Percentiles rank a stretch among this genome's conserved stretches.
Conservation (phyloP, 2,888 invertebrate genomes). For the Rhagium mordax region DNA sequence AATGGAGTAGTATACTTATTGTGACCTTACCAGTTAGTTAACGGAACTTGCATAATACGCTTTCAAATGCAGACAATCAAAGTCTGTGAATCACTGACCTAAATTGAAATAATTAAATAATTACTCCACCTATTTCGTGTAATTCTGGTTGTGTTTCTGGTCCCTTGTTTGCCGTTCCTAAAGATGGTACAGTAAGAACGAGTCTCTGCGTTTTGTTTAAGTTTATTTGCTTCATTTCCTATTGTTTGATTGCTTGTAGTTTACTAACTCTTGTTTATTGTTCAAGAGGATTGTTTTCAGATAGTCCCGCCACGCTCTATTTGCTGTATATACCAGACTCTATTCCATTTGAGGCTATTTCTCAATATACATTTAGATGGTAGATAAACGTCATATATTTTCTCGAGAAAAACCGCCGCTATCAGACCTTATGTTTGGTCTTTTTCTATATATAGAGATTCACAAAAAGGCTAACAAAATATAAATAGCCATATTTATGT, state of each 20-base stretch:
- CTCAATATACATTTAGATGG: conserved; percentile 25
- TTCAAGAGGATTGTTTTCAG: conserved; percentile 44
- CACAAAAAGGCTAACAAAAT: conserved; percentile 7
- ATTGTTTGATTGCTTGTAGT: conserved; percentile 56
- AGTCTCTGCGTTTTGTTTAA: conserved; percentile 30
- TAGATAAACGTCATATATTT: conserved; percentile 26
- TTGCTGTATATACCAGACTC: conserved; percentile 17
- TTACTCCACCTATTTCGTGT: conserved; percentile 68
- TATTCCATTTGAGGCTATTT: conserved; percentile 18
- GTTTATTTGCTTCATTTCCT: conserved; percentile 54
- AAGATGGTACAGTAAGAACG: conserved; percentile 35
- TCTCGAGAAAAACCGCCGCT: conserved; percentile 1
- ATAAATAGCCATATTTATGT: not conserved
- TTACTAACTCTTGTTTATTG: conserved; percentile 52
- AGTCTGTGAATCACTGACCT: conserved; percentile 44
- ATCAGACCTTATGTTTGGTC: not conserved
- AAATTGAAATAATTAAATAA: conserved; percentile 66
- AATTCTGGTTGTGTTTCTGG: conserved; percentile 56
- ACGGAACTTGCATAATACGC: conserved; percentile 16
- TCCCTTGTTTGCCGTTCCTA: conserved; percentile 52
- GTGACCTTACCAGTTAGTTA: not conserved
- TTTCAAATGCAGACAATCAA: conserved; percentile 53
- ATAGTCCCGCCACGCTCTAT: not conserved
- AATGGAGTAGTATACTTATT: not conserved
- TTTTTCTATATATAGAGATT: not conserved